Conservation (phyloP, 2,888 invertebrate genomes). For the Gastracanthus pulcherrimus region DNA sequence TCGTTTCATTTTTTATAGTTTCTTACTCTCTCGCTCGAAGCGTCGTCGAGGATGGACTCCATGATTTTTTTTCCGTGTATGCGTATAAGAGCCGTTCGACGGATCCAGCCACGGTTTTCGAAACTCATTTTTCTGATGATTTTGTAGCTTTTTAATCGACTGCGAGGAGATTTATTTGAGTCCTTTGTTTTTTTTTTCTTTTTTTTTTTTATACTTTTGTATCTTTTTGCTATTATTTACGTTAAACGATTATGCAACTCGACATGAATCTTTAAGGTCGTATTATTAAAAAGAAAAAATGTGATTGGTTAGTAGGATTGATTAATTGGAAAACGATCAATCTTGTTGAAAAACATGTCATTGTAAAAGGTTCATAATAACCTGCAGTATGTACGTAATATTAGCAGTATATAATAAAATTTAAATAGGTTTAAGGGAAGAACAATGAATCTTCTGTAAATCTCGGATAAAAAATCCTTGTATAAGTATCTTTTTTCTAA, state of each 20-base stretch:
- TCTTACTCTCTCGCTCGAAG: conserved; percentile 1
- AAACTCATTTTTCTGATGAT: conserved; percentile 8
- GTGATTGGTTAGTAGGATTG: not conserved
- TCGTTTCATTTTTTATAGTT: conserved; percentile 9
- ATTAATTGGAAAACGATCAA: not conserved
- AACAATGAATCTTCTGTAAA: conserved; percentile 28
- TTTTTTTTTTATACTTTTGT: conserved; percentile 23
- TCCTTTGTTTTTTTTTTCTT: conserved; percentile 20
- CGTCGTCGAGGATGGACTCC: not conserved
- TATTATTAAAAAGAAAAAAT: conserved; percentile 6
- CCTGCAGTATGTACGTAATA: not conserved
- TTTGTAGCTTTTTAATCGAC: conserved; percentile 39
- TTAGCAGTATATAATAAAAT: conserved; percentile 15
- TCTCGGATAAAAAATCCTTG: conserved; percentile 7
- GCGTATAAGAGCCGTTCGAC: not conserved
- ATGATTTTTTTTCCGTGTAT: not conserved
- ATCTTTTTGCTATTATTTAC: conserved; percentile 13
- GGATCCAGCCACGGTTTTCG: not conserved
- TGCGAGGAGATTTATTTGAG: not conserved
- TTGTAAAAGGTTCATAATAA: conserved; percentile 23
- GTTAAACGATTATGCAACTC: conserved; percentile 1
- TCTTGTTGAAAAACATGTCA: conserved; percentile 9
- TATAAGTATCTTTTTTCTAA: conserved; percentile 3
- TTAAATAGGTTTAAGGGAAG: conserved; percentile 22
- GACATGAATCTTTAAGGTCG: not conserved